A percentile compares a stretch with the other conserved stretches of the same genome.
These are phyloP conservation scores for Melitaea cinxia DNA, from an alignment of 1,140 invertebrate genomes.

Conservation along the genomic window DNA sequence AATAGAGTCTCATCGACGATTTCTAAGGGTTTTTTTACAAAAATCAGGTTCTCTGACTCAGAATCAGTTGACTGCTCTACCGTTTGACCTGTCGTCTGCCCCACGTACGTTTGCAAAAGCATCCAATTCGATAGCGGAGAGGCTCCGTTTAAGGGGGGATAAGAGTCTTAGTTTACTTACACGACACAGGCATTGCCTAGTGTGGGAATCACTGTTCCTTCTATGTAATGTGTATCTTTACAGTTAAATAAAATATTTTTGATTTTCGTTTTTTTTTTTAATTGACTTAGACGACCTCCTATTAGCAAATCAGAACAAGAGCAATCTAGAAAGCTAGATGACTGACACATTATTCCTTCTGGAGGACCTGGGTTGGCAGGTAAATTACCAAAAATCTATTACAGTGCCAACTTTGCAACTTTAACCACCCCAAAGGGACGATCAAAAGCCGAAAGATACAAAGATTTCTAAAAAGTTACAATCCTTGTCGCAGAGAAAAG, in stretches of 20 bases:
- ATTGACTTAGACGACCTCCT: constrained; percentile 52
- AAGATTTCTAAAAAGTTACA: not conserved
- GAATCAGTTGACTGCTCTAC: constrained; percentile 47
- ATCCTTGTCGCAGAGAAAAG: not conserved
- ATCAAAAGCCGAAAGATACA: not conserved
- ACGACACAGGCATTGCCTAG: too few species aligned
- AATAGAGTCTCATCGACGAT: not conserved
- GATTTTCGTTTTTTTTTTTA: too few species aligned
- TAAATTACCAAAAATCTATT: not conserved
- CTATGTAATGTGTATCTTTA: too few species aligned
- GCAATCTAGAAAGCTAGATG: not conserved
- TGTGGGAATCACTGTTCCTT: too few species aligned
- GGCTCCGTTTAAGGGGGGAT: constrained; percentile 20
- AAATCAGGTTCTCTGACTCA: not conserved
- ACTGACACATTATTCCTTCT: not conserved
- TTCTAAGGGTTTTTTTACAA: not conserved
- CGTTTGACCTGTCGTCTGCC: constrained; percentile 42
- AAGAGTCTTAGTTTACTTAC: constrained; percentile 44
- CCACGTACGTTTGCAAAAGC: constrained; percentile 32
- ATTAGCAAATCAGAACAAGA: constrained; percentile 24
- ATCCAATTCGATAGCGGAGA: not conserved
- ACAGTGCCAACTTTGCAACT: not conserved
- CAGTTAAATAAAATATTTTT: too few species aligned
- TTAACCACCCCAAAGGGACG: not conserved
- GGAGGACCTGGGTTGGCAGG: not conserved